Base-by-base conservation (phyloP, 2,797 vertebrate species). In the Poecile montanus region DNA sequence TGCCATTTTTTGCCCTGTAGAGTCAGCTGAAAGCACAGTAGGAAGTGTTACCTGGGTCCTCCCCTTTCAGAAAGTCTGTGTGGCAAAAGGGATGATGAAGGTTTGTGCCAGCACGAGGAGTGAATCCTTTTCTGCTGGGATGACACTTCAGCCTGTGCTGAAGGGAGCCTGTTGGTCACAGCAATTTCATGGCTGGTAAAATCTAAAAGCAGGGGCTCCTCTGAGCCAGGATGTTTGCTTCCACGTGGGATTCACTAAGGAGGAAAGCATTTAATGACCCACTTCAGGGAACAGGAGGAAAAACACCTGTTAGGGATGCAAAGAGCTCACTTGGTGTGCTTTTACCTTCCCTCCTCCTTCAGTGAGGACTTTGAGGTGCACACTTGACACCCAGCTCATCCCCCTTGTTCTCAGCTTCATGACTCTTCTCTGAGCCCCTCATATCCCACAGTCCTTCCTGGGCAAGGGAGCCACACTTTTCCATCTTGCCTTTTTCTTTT, bases 151-250 rank as follows among this genome's bases (percentile, higher is more conserved):
- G 1, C 79, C 74, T 58, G 57, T 6, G n/a, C 7, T 21, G 30
- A 65, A 58, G 65, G 66, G 50, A 92, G 42, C 1, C 0, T 17
- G 50, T 54, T 67, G 65, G 72, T 77, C 84, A 42, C 62, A 74
- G 81, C 78, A 58, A 10, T 85, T 87, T 67, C 65, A 75, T 80
- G 89, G 84, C 78, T 89, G 78, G 42, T 74, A n/a, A 77, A 92
- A 85, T 58, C 53, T n/a, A 61, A 80, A 81, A 88, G 78, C 68
- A 71, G 57, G 79, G 57, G 16, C 48, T 93, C 67, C 78, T 34
- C 40, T 32, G 68, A 80, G 78, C 56, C 67, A 48, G 30, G 63
- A 7, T 6, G 27, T 70, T 48, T 81, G 42, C 48, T 89, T 87
- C 77, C 65, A 36, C 32, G 34, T 88, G 88, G 91, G 68, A 85